Conservation (phyloP, 2,797 vertebrate genomes). For the Peromyscus nudipes region DNA sequence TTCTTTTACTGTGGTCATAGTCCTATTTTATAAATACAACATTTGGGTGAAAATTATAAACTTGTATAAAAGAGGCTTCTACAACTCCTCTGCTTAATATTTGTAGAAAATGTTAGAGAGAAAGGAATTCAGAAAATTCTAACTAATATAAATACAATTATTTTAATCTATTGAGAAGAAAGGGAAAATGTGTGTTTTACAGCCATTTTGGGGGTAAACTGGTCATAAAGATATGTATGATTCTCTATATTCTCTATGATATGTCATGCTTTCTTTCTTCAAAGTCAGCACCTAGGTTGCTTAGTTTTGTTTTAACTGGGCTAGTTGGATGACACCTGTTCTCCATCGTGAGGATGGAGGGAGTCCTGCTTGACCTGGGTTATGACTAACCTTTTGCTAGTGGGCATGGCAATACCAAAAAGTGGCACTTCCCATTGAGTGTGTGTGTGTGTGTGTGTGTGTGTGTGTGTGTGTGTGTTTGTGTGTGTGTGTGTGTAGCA, state of each 20-base stretch:
- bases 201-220: background rate
- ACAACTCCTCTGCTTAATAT: background rate
- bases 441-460: background rate
- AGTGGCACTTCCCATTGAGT: background rate
- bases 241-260: background rate
- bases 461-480: background rate
- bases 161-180: background rate
- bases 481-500: background rate
- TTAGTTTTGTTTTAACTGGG: background rate
- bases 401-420: background rate
- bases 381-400: background rate
- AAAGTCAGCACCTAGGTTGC: background rate
- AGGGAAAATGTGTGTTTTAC: background rate
- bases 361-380: background rate
- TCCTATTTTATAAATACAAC: background rate
- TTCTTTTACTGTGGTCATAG: slow-evolving; percentile 9
- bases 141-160: background rate
- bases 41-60: background rate
- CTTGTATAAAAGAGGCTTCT: background rate
- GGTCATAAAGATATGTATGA: background rate
- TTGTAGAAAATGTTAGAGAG: background rate
- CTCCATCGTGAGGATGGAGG: background rate
- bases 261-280: background rate
- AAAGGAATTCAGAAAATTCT: background rate
- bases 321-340: background rate